Conservation (phyloP, 2,797 vertebrate genomes). For the Borostomias antarcticus region DNA sequence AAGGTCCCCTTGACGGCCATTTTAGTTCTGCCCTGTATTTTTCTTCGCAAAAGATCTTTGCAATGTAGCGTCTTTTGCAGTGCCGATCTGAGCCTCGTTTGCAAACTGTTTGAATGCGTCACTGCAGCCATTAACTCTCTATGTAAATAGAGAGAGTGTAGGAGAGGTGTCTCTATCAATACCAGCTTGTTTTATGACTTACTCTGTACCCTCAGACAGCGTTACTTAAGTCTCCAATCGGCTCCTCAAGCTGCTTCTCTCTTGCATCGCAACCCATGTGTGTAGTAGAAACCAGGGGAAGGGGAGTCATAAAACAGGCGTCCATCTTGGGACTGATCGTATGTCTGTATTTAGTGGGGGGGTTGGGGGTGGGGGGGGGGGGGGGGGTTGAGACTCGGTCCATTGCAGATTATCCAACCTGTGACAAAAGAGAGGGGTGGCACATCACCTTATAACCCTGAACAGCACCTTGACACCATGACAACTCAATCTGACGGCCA, state of each 20-base stretch:
- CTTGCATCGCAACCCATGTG: constrained; percentile 41
- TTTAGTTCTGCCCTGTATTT: background rate
- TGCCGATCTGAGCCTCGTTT: constrained; percentile 67
- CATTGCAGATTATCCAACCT: constrained; percentile 71
- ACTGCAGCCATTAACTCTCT: constrained; percentile 73
- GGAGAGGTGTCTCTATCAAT: constrained; percentile 75
- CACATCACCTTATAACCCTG: constrained; percentile 10
- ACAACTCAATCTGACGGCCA: background rate
- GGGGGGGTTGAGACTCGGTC: constrained; percentile 77
- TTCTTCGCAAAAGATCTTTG: background rate
- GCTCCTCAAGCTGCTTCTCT: constrained; percentile 37
- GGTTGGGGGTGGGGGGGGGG: too few relatives aligned
- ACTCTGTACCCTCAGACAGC: constrained; percentile 49
- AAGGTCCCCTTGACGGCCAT: constrained; percentile 1
- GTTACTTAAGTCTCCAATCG: constrained; percentile 52
- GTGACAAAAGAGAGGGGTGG: constrained; percentile 75
- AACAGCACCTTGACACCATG: constrained; percentile 22
- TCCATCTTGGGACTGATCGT: constrained; percentile 77
- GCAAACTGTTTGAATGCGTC: constrained; percentile 76
- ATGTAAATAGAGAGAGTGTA: constrained; percentile 73
- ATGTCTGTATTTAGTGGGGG: constrained; percentile 73
- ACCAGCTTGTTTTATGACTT: constrained; percentile 76
- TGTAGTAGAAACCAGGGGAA: constrained; percentile 51
- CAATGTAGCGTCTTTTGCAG: constrained; percentile 25
- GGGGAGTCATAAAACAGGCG: constrained; percentile 80